Evolutionary conservation across 2,113 vertebrate genomes (phyloP).

Genomic region (Mirounga angustirostris): DNA sequence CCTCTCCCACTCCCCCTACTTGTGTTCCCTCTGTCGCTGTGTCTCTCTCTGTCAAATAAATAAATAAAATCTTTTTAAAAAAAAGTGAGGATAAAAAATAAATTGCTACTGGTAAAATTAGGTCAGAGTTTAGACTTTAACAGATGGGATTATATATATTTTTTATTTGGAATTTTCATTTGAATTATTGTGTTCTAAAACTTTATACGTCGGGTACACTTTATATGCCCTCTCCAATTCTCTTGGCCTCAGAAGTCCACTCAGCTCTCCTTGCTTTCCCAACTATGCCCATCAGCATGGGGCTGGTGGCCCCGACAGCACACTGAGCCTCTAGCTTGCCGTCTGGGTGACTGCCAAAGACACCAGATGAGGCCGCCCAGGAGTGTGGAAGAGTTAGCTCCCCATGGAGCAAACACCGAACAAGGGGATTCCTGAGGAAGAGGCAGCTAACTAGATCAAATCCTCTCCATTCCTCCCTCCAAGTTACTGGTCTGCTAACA

Average conservation of each 20-base stretch:
- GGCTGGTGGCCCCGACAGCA: rapidly evolving
- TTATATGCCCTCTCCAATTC: not conserved
- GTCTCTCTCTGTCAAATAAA: too few species aligned
- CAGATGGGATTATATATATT: not conserved
- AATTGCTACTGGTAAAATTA: slow-evolving; percentile 65
- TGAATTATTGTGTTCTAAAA: not conserved
- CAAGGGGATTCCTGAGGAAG: not conserved
- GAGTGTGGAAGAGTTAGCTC: not conserved
- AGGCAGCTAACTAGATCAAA: rapidly evolving
- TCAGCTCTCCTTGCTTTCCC: rapidly evolving
- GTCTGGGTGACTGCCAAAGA: not conserved
- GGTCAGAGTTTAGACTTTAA: not conserved
- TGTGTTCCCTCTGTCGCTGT: too few species aligned
- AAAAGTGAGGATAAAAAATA: slow-evolving; percentile 66
- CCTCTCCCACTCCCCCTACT: too few species aligned
- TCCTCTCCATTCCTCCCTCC: not conserved
- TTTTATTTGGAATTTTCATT: not conserved
- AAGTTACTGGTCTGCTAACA: not conserved
- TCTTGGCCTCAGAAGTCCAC: not conserved
- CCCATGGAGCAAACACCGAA: rapidly evolving
- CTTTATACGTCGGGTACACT: rapidly evolving
- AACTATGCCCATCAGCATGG: rapidly evolving
- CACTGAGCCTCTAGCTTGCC: rapidly evolving
- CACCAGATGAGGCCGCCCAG: not conserved
- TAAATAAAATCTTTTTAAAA: not conserved